Evolutionary conservation across 2,113 vertebrate species (phyloP).

Genomic region (Meriones unguiculatus): DNA sequence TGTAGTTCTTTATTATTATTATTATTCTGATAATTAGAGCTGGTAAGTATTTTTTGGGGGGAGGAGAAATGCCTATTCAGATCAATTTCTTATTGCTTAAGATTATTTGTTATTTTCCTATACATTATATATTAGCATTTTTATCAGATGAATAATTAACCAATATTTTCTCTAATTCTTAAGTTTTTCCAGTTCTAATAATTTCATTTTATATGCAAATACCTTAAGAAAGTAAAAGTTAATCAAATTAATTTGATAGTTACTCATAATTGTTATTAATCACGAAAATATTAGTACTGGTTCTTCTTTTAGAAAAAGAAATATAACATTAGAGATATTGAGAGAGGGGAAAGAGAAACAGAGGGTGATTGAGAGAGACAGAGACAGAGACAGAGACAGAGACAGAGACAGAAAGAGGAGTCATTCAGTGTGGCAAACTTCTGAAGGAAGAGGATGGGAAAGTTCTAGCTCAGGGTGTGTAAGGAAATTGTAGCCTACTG

Average conservation of each 20-base stretch:
- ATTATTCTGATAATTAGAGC: neutral
- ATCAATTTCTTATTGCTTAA: neutral
- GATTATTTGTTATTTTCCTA: neutral
- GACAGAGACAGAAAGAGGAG: no score
- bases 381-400: neutral
- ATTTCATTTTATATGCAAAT: neutral
- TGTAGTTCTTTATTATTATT: neutral
- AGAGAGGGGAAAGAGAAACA: neutral
- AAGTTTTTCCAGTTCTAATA: neutral
- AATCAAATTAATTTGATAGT: neutral
- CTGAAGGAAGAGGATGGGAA: neutral
- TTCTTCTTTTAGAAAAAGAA: neutral
- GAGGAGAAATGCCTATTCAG: neutral
- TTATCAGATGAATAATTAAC: neutral
- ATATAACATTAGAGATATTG: neutral
- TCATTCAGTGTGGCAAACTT: neutral
- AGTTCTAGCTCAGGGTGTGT: neutral
- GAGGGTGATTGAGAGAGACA: neutral
- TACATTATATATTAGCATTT: neutral
- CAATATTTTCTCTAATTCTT: neutral
- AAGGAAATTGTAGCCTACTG: neutral
- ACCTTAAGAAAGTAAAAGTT: constrained; percentile 23
- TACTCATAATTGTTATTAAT: neutral
- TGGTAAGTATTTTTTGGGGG: neutral
- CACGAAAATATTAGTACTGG: neutral